These are phyloP conservation scores for Daphoenositta chrysoptera DNA, from an alignment of 2,113 vertebrate genomes.

Conservation along the genomic window DNA sequence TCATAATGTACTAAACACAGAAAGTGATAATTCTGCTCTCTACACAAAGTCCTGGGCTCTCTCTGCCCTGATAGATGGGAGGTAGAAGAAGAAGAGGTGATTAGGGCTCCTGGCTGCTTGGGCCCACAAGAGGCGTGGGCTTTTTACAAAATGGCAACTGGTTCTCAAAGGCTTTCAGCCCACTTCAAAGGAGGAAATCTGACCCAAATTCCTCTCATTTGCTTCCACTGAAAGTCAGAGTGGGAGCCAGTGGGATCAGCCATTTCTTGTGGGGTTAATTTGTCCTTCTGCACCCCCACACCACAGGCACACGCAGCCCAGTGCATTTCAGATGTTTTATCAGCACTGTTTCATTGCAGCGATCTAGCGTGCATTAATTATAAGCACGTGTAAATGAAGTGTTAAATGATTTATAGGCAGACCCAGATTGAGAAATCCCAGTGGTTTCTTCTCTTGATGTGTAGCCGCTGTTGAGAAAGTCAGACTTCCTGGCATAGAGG, in stretches of 20 bases:
- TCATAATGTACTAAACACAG: not conserved
- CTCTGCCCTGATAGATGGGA: not conserved
- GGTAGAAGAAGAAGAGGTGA: not conserved
- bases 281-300: not conserved
- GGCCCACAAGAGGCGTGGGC: not conserved
- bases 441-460: not conserved
- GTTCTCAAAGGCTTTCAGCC: not conserved
- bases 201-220: not conserved
- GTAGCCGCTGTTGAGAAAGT: not conserved
- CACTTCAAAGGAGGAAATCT: not conserved
- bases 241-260: not conserved
- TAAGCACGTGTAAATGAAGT: conserved; percentile 22
- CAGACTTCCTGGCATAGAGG: not conserved
- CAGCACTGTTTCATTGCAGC: not conserved
- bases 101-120: not conserved
- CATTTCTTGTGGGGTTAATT: not conserved
- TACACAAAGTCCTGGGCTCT: not conserved
- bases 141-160: not conserved
- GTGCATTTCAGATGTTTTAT: not conserved
- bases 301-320: not conserved
- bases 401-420: conserved; percentile 65
- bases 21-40: not conserved
- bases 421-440: conserved; percentile 34
- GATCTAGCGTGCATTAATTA: conserved; percentile 44
- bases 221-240: not conserved